These are phyloP conservation scores for Labeo catla DNA, from an alignment of 2,113 vertebrate species.

Conservation along the genomic window DNA sequence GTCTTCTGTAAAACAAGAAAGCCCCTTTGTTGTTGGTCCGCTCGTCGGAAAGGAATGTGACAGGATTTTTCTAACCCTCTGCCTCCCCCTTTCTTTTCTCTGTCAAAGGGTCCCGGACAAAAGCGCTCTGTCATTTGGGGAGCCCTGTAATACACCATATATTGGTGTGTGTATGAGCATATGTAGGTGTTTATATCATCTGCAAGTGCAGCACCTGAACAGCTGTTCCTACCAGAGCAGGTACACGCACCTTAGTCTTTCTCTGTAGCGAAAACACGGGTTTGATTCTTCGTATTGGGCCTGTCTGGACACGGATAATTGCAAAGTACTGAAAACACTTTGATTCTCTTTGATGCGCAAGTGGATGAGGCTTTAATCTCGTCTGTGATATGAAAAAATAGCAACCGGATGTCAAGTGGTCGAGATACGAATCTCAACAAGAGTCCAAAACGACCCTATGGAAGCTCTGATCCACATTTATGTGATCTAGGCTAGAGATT, in stretches of 20 bases:
- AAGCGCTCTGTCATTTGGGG: constrained; percentile 80
- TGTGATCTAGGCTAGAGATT: not conserved
- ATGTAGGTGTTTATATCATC: constrained; percentile 54
- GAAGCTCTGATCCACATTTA: not conserved
- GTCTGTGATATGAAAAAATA: not conserved
- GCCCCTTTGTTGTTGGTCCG: constrained; percentile 78
- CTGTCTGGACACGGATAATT: constrained; percentile 38
- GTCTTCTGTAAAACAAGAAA: constrained; percentile 70
- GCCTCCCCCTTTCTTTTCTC: constrained; percentile 47
- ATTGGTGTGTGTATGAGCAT: constrained; percentile 25
- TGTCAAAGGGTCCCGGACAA: constrained; percentile 76
- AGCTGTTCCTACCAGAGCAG: constrained; percentile 68
- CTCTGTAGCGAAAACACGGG: not conserved
- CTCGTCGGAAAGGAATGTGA: constrained; percentile 80
- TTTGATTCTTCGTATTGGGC: constrained; percentile 20
- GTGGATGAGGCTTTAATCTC: constrained; percentile 16
- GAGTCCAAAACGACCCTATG: not conserved
- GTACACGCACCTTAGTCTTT: constrained; percentile 29
- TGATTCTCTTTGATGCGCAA: not conserved
- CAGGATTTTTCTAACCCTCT: constrained; percentile 55
- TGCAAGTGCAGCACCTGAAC: constrained; percentile 74
- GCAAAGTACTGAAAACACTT: constrained; percentile 23
- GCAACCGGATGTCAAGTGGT: constrained; percentile 7
- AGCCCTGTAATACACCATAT: constrained; percentile 75
- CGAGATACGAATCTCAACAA: not conserved